Evolutionary conservation across 2,888 invertebrate species (phyloP).

Genomic region (Glomeris marginata): DNA sequence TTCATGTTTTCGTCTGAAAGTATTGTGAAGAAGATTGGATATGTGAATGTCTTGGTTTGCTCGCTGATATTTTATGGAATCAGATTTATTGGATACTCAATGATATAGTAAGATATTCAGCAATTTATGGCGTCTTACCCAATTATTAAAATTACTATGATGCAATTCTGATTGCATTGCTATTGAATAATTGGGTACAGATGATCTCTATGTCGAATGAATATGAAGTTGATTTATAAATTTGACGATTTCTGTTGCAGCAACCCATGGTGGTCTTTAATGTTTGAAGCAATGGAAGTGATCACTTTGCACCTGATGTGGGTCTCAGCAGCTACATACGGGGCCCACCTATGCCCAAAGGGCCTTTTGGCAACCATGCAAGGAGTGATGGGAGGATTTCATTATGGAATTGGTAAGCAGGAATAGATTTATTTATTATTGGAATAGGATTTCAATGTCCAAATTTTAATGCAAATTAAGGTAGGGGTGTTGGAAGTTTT

Average conservation of each 20-base stretch:
- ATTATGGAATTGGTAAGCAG: constrained; percentile 55
- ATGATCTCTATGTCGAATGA: no score
- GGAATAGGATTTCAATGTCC: not conserved
- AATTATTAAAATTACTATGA: no score
- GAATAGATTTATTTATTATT: not conserved
- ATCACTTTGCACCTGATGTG: constrained; percentile 76
- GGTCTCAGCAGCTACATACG: constrained; percentile 82
- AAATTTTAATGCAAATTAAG: constrained; percentile 27
- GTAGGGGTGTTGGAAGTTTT: constrained; percentile 67
- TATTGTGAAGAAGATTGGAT: constrained; percentile 63
- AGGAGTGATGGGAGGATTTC: constrained; percentile 60
- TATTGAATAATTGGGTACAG: no score
- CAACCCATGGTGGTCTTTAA: constrained; percentile 77
- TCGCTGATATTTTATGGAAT: constrained; percentile 74
- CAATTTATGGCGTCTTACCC: no score
- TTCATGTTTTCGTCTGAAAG: constrained; percentile 70
- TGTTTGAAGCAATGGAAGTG: constrained; percentile 73
- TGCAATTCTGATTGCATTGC: no score
- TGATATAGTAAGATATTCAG: constrained; percentile 42
- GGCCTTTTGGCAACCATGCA: constrained; percentile 63
- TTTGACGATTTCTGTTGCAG: constrained; percentile 33
- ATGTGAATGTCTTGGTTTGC: constrained; percentile 66
- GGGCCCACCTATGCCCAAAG: constrained; percentile 68
- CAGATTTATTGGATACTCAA: constrained; percentile 52
- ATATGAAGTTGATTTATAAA: not conserved